Evolutionary conservation across 2,797 vertebrate genomes (phyloP).

Genomic region (Melanotaenia nigrans): DNA sequence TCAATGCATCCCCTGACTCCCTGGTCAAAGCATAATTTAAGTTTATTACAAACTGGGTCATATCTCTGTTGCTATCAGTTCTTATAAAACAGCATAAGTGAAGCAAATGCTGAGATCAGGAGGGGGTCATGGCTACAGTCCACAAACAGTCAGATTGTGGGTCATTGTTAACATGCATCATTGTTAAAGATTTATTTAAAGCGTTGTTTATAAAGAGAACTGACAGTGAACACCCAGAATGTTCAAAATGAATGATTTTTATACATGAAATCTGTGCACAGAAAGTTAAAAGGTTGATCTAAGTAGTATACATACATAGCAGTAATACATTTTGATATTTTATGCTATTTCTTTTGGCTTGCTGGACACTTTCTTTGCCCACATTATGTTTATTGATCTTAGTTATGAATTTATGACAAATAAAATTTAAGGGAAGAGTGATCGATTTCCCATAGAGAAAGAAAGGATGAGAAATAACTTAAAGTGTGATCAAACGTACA

Average conservation of each 20-base stretch:
- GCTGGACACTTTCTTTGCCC: no score
- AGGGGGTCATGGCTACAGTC: neutral
- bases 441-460: neutral
- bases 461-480: no score
- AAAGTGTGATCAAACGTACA: neutral
- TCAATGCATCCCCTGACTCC: constrained; percentile 9
- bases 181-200: neutral
- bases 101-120: constrained; percentile 3
- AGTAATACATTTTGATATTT: neutral
- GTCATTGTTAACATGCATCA: neutral
- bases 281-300: neutral
- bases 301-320: no score
- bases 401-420: neutral
- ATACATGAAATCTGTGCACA: neutral
- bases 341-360: neutral
- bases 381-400: neutral
- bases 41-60: constrained; percentile 22
- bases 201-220: neutral
- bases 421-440: neutral
- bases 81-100: neutral
- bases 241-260: neutral
- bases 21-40: constrained; percentile 32
- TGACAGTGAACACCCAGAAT: neutral
- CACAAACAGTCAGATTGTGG: neutral
- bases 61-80: constrained; percentile 12